Evolutionary conservation across 1,140 invertebrate genomes (phyloP), one percentile per base, ranked within the genome.

Genomic region (Asbolus verrucosus): DNA sequence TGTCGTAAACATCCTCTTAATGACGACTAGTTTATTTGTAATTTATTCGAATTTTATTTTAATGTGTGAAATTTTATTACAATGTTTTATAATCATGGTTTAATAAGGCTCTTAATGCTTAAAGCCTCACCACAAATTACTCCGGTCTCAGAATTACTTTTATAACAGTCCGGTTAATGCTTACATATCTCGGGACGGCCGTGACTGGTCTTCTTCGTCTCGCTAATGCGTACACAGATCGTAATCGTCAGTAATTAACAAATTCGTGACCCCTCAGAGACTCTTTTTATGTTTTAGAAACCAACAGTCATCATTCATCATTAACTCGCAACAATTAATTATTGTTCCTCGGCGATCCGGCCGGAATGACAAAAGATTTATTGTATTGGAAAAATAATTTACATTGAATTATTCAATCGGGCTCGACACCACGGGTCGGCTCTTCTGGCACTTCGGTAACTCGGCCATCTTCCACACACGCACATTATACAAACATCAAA

Each of bases 11-110:
- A 81, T 78, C 65, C 73, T 68, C 76, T 77, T 81, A 81, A 81
- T 81, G 79, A 77, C 78, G 76, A 78, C 77, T 78, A 79, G 79
- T 79, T 80, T 79, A 76, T 77, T 77, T 75, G 71, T 79, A 80
- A 81, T 81, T 81, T 81, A 81, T 81, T 74, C 74, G 80, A 79
- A 79, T 81, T 81, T 81, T 80, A 81, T 81, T 81, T 81, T 81
- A 81, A 81, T 81, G 77, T 78, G 77, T 80, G 75, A 80, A 79
- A 79, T 81, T 81, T 81, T 81, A 81, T 81, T 80, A 80, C 80
- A 79, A 79, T 80, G 76, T 81, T 81, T 80, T 79, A 80, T 80
- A 81, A 81, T 81, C 79, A 79, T 79, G 78, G 73, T 80, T 80
- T 81, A 81, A 81, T 81, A 80, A 81, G 80, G 46, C 73, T 77